These are phyloP conservation scores for Kradibia gibbosae DNA, from an alignment of 1,140 invertebrate genomes.

Conservation along the genomic window DNA sequence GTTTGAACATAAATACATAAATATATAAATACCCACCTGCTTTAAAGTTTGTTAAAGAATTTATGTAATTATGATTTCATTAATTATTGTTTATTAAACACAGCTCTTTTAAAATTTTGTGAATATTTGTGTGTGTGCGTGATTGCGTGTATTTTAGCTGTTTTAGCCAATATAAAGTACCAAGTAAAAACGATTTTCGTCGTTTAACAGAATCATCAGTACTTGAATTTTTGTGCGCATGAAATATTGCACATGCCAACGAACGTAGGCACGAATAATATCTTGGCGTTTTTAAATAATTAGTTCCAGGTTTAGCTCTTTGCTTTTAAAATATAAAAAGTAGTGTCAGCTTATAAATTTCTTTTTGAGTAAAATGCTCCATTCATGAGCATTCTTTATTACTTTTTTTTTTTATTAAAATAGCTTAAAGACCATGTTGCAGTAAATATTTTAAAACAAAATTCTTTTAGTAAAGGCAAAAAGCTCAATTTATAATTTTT, in stretches of 20 bases:
- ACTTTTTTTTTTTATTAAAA: background rate
- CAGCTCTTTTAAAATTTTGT: slow-evolving; percentile 2
- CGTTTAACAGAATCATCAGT: slow-evolving; percentile 11
- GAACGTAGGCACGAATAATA: slow-evolving; percentile 30
- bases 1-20: background rate
- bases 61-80: slow-evolving; percentile 1
- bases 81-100: background rate
- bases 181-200: background rate
- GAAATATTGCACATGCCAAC: slow-evolving; percentile 31
- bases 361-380: background rate
- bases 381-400: background rate
- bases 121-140: background rate
- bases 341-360: background rate
- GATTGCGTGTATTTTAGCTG: background rate
- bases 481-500: slow-evolving; percentile 3
- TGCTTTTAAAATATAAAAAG: slow-evolving; percentile 26
- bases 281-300: slow-evolving; percentile 5
- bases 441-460: background rate
- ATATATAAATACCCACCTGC: background rate
- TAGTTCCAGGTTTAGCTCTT: slow-evolving; percentile 5
- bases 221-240: background rate
- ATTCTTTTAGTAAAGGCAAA: slow-evolving; percentile 18
- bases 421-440: background rate
- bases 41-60: too few species aligned
- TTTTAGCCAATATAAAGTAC: slow-evolving; percentile 21